Percentiles rank a stretch among this genome's conserved stretches.
Conservation (phyloP, 1,140 invertebrate species). For the Eumaeus atala region DNA sequence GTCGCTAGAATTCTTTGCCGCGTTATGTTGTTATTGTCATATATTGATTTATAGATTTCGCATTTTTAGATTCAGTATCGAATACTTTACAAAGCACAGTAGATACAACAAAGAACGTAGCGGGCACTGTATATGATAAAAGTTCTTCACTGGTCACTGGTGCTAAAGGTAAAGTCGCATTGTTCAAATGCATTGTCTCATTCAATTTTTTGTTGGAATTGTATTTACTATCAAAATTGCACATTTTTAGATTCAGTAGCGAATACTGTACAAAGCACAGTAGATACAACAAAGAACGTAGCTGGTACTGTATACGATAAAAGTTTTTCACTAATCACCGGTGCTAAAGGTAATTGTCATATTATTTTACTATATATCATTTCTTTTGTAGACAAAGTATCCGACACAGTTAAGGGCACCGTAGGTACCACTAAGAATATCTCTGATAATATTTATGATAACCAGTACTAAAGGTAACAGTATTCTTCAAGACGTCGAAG, state of each 20-base stretch:
- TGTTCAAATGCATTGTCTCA: background rate
- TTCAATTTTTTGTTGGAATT: background rate
- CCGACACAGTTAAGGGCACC: slow-evolving; percentile 33
- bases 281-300: slow-evolving; percentile 35
- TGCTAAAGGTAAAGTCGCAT: slow-evolving; percentile 19
- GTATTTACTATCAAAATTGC: background rate
- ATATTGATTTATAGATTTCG: slow-evolving; percentile 2
- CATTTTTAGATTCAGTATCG: slow-evolving; percentile 19
- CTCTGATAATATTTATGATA: slow-evolving; percentile 38
- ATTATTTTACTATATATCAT: background rate
- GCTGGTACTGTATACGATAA: slow-evolving; percentile 30
- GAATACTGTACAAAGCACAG: slow-evolving; percentile 29
- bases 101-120: slow-evolving; percentile 18
- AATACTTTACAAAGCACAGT: slow-evolving; percentile 29
- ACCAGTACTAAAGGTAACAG: slow-evolving; percentile 32
- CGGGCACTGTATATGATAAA: slow-evolving; percentile 17
- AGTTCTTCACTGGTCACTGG: slow-evolving; percentile 18
- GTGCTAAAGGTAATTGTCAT: slow-evolving; percentile 33
- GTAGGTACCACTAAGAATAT: slow-evolving; percentile 47
- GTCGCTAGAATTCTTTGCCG: background rate
- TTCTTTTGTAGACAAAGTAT: slow-evolving; percentile 27
- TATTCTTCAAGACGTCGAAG: background rate
- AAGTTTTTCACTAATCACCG: slow-evolving; percentile 23
- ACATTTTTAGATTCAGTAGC: slow-evolving; percentile 32
- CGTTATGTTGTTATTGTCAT: background rate